These are phyloP conservation scores for Plebejus anna DNA, from an alignment of 2,888 invertebrate species.

Conservation along the genomic window DNA sequence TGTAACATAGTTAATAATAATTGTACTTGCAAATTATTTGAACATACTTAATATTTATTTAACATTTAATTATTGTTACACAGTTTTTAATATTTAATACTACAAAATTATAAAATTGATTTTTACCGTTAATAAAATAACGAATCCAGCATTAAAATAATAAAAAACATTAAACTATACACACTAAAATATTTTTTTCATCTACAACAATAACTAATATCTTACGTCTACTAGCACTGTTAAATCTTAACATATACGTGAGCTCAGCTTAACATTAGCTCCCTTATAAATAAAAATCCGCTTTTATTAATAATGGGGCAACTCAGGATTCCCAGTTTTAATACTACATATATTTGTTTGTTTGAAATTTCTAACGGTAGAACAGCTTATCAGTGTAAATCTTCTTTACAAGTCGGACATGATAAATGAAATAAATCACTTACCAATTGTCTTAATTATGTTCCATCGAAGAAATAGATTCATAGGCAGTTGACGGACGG, in stretches of 20 bases:
- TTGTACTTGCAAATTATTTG: conserved; percentile 28
- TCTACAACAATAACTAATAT: not conserved
- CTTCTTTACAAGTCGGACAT: too few species aligned
- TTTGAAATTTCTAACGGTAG: too few species aligned
- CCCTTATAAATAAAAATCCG: too few species aligned
- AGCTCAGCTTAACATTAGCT: not conserved
- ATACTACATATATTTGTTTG: too few species aligned
- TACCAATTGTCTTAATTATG: too few species aligned
- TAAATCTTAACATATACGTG: conserved; percentile 16
- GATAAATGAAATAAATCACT: too few species aligned
- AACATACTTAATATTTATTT: conserved; percentile 13
- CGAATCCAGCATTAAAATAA: not conserved
- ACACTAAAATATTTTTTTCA: not conserved
- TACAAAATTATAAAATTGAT: not conserved
- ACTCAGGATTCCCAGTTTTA: too few species aligned
- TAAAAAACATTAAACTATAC: not conserved
- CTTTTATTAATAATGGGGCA: too few species aligned
- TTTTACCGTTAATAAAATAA: not conserved
- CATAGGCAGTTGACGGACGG: too few species aligned
- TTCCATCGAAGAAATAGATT: too few species aligned
- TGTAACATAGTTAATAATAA: not conserved
- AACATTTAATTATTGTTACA: not conserved
- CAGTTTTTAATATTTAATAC: not conserved
- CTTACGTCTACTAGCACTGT: not conserved
- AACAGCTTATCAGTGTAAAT: too few species aligned